Conservation (phyloP, 2,113 vertebrate species). For the Percina caprodes region DNA sequence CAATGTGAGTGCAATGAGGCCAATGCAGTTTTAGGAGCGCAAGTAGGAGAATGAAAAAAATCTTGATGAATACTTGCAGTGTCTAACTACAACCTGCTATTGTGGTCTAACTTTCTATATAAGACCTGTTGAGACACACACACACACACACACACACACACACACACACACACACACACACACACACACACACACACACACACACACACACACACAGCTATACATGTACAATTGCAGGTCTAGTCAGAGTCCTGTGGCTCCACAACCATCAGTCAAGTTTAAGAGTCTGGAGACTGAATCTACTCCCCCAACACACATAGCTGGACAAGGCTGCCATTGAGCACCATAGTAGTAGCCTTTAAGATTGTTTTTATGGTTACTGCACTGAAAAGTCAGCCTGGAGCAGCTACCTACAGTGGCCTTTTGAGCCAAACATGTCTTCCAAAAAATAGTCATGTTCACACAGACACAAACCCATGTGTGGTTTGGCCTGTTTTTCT, state of each 20-base stretch:
- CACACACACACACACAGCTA: slow-evolving; percentile 27
- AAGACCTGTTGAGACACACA: slow-evolving; percentile 40
- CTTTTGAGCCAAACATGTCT: slow-evolving; percentile 3
- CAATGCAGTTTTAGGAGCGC: slow-evolving; percentile 40
- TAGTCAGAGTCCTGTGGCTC: slow-evolving; percentile 61
- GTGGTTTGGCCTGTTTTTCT: slow-evolving; percentile 1
- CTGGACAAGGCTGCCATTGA: slow-evolving; percentile 75
- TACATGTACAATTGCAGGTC: slow-evolving; percentile 55
- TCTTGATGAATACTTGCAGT: slow-evolving; percentile 69
- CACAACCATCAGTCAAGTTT: slow-evolving; percentile 71
- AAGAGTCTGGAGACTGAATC: slow-evolving; percentile 53
- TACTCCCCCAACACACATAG: slow-evolving; percentile 52
- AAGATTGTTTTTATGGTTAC: slow-evolving; percentile 43
- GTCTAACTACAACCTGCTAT: slow-evolving; percentile 74
- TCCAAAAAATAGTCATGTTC: slow-evolving; percentile 2
- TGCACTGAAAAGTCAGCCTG: slow-evolving; percentile 24
- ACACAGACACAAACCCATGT: slow-evolving; percentile 4
- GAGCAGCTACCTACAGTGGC: slow-evolving; percentile 12
- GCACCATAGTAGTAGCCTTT: slow-evolving; percentile 36
- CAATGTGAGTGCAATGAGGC: slow-evolving; percentile 40
- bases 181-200: slow-evolving; percentile 24
- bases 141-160: slow-evolving; percentile 32
- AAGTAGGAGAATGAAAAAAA: slow-evolving; percentile 51
- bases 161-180: slow-evolving; percentile 19
- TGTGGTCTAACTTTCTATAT: slow-evolving; percentile 69